These are phyloP conservation scores for Gymnarchus niloticus DNA, from an alignment of 2,113 vertebrate genomes.

Conservation along the genomic window DNA sequence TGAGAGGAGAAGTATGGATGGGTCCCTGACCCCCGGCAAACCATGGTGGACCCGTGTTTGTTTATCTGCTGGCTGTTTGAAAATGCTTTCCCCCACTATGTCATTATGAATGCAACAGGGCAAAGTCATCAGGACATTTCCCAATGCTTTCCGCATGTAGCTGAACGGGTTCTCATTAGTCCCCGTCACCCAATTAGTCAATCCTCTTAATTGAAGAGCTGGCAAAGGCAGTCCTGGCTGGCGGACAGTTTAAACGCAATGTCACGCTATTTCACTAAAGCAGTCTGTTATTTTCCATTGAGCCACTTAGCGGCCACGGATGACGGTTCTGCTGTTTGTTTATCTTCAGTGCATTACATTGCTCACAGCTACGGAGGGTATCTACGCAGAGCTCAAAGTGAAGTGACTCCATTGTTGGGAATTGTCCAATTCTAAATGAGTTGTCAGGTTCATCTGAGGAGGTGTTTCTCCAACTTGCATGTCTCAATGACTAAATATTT, in stretches of 20 bases:
- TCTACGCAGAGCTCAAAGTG: background rate
- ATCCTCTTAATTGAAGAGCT: conserved; percentile 56
- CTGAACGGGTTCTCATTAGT: conserved; percentile 40
- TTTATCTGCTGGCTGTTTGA: conserved; percentile 44
- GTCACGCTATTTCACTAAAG: conserved; percentile 32
- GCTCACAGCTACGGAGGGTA: conserved; percentile 39
- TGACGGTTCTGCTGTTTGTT: conserved; percentile 51
- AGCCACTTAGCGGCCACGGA: conserved; percentile 41
- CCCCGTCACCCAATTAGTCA: conserved; percentile 58
- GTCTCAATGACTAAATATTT: conserved; percentile 8
- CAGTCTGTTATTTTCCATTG: conserved; percentile 51
- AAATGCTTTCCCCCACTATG: conserved; percentile 32
- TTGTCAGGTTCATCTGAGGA: background rate
- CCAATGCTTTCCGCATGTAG: conserved; percentile 46
- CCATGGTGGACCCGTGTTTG: conserved; percentile 19
- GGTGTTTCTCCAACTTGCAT: background rate
- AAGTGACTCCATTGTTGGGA: background rate
- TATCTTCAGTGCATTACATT: conserved; percentile 23
- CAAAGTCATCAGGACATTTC: conserved; percentile 29
- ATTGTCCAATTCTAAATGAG: background rate
- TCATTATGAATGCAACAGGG: conserved; percentile 27
- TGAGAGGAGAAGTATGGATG: conserved; percentile 3
- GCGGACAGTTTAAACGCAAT: conserved; percentile 29
- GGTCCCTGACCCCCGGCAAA: no score
- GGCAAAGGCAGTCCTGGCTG: conserved; percentile 40